Base-by-base conservation (phyloP, 1,140 invertebrate genomes). In the Lasioglossum baleicum region DNA sequence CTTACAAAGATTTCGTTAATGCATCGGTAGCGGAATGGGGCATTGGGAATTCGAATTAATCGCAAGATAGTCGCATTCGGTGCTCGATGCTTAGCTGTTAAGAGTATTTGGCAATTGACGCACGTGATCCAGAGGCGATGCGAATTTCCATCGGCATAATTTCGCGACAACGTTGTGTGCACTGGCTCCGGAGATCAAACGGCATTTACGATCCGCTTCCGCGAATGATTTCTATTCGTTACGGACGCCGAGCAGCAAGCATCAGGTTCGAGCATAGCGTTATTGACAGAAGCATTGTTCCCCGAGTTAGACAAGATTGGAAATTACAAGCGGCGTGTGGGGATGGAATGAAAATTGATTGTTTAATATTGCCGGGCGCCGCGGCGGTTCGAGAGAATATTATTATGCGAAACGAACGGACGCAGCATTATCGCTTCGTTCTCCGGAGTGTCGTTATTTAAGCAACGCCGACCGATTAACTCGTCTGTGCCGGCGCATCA, bases 171-270 rank as follows among this genome's bases (percentile, higher is more conserved):
- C 26, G 40, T 11, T 15, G 10, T 11, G 44, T 2, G 44, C 44
- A 31, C 44, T 17, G 44, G 40, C 11, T 60, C 40, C 35, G 53
- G 64, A 31, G 65, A 69, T 79, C 75, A 53, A 83, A 77, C 40
- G 26, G 5, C 53, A 65, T 64, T 51, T 63, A 48, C 10, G 44
- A 48, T 48, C 2, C 44, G 10, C 44, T 11, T 11, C 44, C 44
- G 44, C 8, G 44, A 48, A 40, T 51, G 26, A 65, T 69, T 56
- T 11, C 15, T 15, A 26, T 74, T 56, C n/a, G 56, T 20, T 26
- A 15, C 22, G 15, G 8, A 20, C 6, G 40, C 31, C 35, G 10
- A 35, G 35, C 35, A 35, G 35, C 35, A 35, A 35, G 35, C 17
- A 15, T 10, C 20, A 20, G 7, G 35, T 3, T 44, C 40, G 4